These are phyloP conservation scores for Aplidium turbinatum DNA, from an alignment of 23 tunicate species.

Conservation along the genomic window DNA sequence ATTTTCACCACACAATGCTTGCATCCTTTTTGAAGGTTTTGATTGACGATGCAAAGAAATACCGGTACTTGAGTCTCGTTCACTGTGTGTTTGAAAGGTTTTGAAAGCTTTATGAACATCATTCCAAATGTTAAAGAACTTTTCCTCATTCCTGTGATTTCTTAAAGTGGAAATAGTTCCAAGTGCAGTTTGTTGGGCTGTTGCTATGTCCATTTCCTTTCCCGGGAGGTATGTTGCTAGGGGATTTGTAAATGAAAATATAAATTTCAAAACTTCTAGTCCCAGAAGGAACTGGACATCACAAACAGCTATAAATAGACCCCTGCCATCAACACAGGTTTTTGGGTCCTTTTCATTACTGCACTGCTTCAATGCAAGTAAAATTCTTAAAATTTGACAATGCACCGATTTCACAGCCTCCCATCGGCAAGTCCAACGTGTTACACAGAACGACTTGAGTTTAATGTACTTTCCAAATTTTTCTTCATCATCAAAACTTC, in stretches of 20 bases:
- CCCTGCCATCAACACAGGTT: slow-evolving; percentile 3
- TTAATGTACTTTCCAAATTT: slow-evolving; percentile 17
- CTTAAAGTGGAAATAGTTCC: slow-evolving; percentile 4
- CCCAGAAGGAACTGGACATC: slow-evolving; percentile 10
- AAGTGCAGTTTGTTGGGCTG: slow-evolving; percentile 10
- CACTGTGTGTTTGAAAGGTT: too few species aligned
- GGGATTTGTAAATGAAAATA: slow-evolving; percentile 22
- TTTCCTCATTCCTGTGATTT: slow-evolving; percentile 4
- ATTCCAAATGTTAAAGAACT: slow-evolving; percentile 14
- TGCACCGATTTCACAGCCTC: slow-evolving; percentile 19
- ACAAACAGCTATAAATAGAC: slow-evolving; percentile 7
- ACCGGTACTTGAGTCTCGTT: too few species aligned
- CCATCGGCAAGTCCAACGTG: slow-evolving; percentile 16
- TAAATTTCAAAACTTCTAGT: slow-evolving; percentile 7
- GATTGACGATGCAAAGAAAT: too few species aligned
- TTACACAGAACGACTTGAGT: slow-evolving; percentile 21
- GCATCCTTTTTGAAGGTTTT: too few species aligned
- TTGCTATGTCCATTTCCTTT: background rate
- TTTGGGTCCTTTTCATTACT: background rate
- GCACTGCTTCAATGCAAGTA: background rate
- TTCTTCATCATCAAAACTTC: background rate
- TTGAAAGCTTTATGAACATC: too few species aligned
- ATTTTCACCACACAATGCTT: too few species aligned
- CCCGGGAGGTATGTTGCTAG: slow-evolving; percentile 3
- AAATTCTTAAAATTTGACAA: slow-evolving; percentile 21